These are phyloP conservation scores for Bradypus variegatus DNA, from an alignment of 2,797 vertebrate species.

Conservation along the genomic window DNA sequence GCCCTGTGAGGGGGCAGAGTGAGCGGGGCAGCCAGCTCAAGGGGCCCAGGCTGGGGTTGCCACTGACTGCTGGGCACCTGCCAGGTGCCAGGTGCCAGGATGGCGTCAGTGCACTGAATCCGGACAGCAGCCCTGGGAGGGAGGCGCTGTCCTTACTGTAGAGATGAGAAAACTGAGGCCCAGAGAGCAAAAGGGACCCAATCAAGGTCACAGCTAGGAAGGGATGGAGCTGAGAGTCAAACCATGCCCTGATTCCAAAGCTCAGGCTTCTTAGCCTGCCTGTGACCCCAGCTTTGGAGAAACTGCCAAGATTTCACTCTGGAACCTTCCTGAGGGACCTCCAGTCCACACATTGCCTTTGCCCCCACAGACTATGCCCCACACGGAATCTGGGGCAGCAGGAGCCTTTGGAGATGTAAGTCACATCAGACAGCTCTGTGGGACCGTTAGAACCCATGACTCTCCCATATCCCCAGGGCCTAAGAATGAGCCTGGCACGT, in stretches of 20 bases:
- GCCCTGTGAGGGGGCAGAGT: slow-evolving; percentile 73
- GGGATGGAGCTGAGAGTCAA: accelerated
- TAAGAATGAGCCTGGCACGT: accelerated
- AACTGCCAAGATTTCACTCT: not conserved
- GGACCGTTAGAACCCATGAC: not conserved
- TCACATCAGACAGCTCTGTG: not conserved
- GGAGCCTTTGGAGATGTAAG: not conserved
- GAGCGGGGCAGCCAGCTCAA: not conserved
- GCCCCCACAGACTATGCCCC: not conserved
- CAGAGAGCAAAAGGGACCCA: not conserved
- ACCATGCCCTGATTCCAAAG: not conserved
- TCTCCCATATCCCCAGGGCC: not conserved
- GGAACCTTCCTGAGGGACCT: not conserved
- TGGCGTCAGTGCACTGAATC: not conserved
- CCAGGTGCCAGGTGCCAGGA: no score
- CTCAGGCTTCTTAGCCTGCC: not conserved
- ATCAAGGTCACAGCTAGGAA: not conserved
- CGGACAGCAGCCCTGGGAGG: not conserved
- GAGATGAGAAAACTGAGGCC: not conserved
- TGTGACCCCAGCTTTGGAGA: not conserved
- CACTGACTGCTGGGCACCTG: no score
- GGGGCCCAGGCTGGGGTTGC: no score
- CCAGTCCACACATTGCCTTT: not conserved
- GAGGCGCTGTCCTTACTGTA: no score
- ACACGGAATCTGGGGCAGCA: accelerated